phyloP scores from a whole-genome alignment of 92 coral and sea anemone species.

The Parazoanthus swiftii region DNA sequence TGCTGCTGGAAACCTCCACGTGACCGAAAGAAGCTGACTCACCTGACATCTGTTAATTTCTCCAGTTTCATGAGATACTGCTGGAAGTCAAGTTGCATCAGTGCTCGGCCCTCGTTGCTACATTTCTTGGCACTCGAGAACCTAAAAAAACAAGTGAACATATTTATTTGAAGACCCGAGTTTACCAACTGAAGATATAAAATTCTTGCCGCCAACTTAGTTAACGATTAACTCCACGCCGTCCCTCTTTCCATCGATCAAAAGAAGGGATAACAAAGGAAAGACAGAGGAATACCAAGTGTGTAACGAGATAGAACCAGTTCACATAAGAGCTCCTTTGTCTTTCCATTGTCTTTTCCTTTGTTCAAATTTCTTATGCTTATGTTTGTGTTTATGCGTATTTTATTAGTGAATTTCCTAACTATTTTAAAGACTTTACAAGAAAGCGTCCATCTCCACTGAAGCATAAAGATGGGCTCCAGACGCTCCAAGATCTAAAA shows the following conservation, averaged over 20 bases:
- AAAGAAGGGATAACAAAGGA: too few relatives aligned
- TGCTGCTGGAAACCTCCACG: too few relatives aligned
- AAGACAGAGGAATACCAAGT: too few relatives aligned
- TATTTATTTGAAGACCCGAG: neutral
- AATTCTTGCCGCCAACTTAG: too few relatives aligned
- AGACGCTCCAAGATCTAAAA: neutral
- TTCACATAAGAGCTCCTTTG: too few relatives aligned
- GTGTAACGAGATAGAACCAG: too few relatives aligned
- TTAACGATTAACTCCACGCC: too few relatives aligned
- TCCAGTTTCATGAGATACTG: constrained; percentile 95
- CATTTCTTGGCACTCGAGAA: constrained; percentile 96
- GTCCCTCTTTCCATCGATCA: too few relatives aligned
- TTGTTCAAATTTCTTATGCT: neutral
- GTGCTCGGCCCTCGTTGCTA: constrained; percentile 97
- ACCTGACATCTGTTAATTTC: constrained; percentile 90
- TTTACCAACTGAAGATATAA: neutral
- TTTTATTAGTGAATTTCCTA: too few relatives aligned
- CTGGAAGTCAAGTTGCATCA: constrained; percentile 98
- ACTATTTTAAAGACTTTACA: neutral
- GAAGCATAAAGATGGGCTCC: too few relatives aligned
- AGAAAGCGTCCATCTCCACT: neutral
- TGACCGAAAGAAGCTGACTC: neutral
- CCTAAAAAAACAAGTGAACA: constrained; percentile 43
- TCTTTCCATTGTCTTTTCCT: too few relatives aligned
- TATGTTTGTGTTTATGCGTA: neutral